phyloP scores from a whole-genome alignment of 2,888 invertebrate genomes.

The Patella pellucida region DNA sequence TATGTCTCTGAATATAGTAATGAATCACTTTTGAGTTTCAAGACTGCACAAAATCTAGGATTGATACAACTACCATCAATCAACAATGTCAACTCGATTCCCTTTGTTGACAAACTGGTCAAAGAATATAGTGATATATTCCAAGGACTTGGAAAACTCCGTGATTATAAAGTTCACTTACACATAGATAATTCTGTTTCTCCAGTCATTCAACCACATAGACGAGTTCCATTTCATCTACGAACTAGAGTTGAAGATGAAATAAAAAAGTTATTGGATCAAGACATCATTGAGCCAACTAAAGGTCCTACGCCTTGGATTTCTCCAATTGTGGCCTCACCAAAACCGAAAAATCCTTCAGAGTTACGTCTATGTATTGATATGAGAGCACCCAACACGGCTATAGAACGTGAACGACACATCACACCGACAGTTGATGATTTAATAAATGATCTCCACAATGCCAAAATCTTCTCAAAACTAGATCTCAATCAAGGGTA shows the following conservation, averaged over 20 bases:
- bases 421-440: slow-evolving; percentile 46
- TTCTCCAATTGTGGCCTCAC: slow-evolving; percentile 29
- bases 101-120: background rate
- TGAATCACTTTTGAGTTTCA: slow-evolving; percentile 14
- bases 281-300: slow-evolving; percentile 33
- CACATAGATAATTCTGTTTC: slow-evolving; percentile 25
- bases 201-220: slow-evolving; percentile 32
- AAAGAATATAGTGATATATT: slow-evolving; percentile 16
- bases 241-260: slow-evolving; percentile 27
- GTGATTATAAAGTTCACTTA: slow-evolving; percentile 27
- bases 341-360: slow-evolving; percentile 32
- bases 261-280: slow-evolving; percentile 26
- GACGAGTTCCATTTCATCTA: slow-evolving; percentile 40
- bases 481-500: slow-evolving; percentile 41
- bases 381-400: slow-evolving; percentile 43
- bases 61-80: background rate
- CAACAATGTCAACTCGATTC: slow-evolving; percentile 5
- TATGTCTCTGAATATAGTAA: background rate
- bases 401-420: slow-evolving; percentile 40
- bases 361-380: slow-evolving; percentile 45
- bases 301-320: slow-evolving; percentile 29
- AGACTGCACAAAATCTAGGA: background rate
- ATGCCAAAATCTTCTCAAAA: slow-evolving; percentile 41
- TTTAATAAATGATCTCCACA: slow-evolving; percentile 38
- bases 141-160: slow-evolving; percentile 34